phyloP scores from a whole-genome alignment of 2,113 vertebrate species.

The Bufo gargarizans region DNA sequence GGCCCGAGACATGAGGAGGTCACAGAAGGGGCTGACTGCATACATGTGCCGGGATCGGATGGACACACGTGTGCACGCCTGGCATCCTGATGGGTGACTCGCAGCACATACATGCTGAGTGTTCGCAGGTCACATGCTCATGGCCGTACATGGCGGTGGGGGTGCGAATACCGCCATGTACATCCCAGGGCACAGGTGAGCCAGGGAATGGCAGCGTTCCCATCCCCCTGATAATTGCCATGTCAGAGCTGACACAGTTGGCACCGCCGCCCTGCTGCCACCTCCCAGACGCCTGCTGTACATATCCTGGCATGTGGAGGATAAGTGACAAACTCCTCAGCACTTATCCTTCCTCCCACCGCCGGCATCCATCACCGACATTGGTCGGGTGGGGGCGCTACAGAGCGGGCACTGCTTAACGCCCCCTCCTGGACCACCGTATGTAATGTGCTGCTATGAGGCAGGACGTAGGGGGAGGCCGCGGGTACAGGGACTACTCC shows the following conservation, averaged over 20 bases:
- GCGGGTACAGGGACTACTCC: too few relatives aligned
- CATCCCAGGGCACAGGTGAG: too few relatives aligned
- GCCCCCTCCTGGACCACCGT: too few relatives aligned
- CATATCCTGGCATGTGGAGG: not conserved
- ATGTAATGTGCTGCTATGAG: too few relatives aligned
- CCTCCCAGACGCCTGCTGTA: not conserved
- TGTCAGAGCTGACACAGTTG: not conserved
- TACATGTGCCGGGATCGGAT: too few relatives aligned
- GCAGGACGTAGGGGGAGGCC: too few relatives aligned
- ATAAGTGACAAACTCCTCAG: not conserved
- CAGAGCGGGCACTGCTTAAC: not conserved
- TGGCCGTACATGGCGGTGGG: too few relatives aligned
- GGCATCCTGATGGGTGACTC: not conserved
- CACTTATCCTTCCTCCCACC: not conserved
- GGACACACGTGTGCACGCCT: not conserved
- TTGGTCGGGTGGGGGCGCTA: not conserved
- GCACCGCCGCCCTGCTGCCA: not conserved
- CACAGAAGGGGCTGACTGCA: too few relatives aligned
- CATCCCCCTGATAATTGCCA: too few relatives aligned
- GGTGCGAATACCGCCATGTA: too few relatives aligned
- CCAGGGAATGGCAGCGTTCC: too few relatives aligned
- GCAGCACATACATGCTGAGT: not conserved
- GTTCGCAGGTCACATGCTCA: not conserved
- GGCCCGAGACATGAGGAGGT: not conserved
- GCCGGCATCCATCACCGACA: not conserved